These are phyloP conservation scores for Thyatira batis DNA, from an alignment of 2,888 invertebrate genomes.

Conservation along the genomic window DNA sequence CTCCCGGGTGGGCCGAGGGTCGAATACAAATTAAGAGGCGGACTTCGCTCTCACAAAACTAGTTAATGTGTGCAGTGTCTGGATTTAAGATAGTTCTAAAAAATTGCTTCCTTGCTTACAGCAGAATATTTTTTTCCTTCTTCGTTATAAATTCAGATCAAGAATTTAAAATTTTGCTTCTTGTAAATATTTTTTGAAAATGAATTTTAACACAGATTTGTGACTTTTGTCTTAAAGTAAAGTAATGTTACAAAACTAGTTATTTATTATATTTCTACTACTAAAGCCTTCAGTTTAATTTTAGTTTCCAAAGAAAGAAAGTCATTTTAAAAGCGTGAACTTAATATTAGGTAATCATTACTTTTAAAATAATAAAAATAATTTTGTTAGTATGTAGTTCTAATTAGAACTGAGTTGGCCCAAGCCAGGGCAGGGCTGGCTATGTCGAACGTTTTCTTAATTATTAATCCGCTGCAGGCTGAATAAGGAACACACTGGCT, in stretches of 20 bases:
- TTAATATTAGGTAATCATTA: background rate
- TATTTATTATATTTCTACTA: too few species aligned
- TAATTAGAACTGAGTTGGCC: constrained; percentile 62
- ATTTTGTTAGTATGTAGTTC: constrained; percentile 50
- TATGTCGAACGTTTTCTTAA: constrained; percentile 69
- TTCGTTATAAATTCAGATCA: too few species aligned
- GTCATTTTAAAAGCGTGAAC: background rate
- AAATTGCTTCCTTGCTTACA: constrained; percentile 23
- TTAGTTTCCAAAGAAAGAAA: too few species aligned
- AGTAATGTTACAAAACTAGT: too few species aligned
- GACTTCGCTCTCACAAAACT: constrained; percentile 63
- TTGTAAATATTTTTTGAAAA: too few species aligned
- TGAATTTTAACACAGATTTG: too few species aligned
- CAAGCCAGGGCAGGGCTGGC: constrained; percentile 45
- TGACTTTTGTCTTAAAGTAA: too few species aligned
- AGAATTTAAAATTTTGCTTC: too few species aligned
- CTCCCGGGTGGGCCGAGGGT: constrained; percentile 57
- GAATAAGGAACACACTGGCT: constrained; percentile 62
- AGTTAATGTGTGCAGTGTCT: constrained; percentile 69
- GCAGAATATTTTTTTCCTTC: background rate
- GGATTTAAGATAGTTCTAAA: constrained; percentile 60
- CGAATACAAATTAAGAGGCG: constrained; percentile 76
- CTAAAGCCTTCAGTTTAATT: too few species aligned
- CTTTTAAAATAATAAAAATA: constrained; percentile 20
- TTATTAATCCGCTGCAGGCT: constrained; percentile 73